These are phyloP conservation scores for Pseudorhiza aurosa DNA, from an alignment of 30 jellyfish, hydroid and myxozoan species.

Conservation along the genomic window DNA sequence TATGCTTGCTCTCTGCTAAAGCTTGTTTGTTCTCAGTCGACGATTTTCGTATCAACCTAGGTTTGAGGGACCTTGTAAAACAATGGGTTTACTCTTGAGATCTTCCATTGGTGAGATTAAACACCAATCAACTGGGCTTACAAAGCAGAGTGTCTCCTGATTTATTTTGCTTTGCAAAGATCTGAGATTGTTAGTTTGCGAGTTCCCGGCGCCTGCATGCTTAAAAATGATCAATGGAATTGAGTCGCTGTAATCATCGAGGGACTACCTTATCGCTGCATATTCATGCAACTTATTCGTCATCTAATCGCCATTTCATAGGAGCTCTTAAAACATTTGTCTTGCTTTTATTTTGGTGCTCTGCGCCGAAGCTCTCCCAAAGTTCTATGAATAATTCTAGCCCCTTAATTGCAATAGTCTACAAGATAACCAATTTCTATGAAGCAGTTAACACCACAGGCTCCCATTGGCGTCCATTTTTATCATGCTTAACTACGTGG, in stretches of 20 bases:
- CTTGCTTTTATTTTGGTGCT: slow-evolving; percentile 11
- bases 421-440: slow-evolving; percentile 4
- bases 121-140: slow-evolving; percentile 16
- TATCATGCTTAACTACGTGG: slow-evolving; percentile 6
- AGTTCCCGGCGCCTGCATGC: slow-evolving; percentile 48
- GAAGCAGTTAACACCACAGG: slow-evolving; percentile 32
- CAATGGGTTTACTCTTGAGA: neutral
- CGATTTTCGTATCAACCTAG: too few relatives aligned
- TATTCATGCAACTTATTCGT: slow-evolving; percentile 31
- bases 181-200: slow-evolving; percentile 7
- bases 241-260: slow-evolving; percentile 44
- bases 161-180: slow-evolving; percentile 5
- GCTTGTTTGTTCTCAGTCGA: too few relatives aligned
- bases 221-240: slow-evolving; percentile 3
- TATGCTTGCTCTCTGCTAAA: too few relatives aligned
- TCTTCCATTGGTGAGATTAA: neutral
- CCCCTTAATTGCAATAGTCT: slow-evolving; percentile 45
- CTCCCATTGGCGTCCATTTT: slow-evolving; percentile 43
- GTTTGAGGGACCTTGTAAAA: too few relatives aligned
- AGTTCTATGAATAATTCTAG: slow-evolving; percentile 32
- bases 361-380: slow-evolving; percentile 33
- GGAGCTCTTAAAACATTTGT: slow-evolving; percentile 36
- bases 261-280: slow-evolving; percentile 28
- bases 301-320: slow-evolving; percentile 34
- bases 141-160: neutral